Evolutionary conservation across 2,113 vertebrate species (phyloP).

Genomic region (Ibidorhyncha struthersii): DNA sequence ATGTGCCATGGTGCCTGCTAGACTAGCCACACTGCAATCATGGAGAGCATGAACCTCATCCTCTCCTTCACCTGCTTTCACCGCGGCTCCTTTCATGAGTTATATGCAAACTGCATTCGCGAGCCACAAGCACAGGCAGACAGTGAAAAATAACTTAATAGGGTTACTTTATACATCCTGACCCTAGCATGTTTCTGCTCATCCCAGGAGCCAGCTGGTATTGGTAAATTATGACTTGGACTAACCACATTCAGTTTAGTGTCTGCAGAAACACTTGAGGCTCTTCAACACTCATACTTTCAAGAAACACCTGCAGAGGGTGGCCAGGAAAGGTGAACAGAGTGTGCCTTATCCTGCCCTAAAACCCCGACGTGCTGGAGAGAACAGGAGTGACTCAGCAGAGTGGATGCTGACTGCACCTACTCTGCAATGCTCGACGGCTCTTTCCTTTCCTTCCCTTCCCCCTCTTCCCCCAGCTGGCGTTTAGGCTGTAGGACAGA

Average conservation of each 20-base stretch:
- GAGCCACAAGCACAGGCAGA: not conserved
- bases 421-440: rapidly evolving
- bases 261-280: conserved; percentile 28
- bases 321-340: not conserved
- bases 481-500: not conserved
- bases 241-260: conserved; percentile 1
- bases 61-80: not conserved
- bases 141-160: not conserved
- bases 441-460: not conserved
- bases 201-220: conserved; percentile 29
- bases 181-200: conserved; percentile 42
- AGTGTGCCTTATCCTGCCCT: not conserved
- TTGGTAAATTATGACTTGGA: conserved; percentile 25
- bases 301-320: not conserved
- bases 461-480: not conserved
- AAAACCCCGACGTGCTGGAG: not conserved
- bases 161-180: not conserved
- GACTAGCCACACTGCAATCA: not conserved
- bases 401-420: not conserved
- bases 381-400: not conserved
- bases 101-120: not conserved
- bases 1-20: not conserved
- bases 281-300: not conserved
- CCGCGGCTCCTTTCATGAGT: not conserved
- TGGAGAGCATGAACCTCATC: not conserved